A percentile compares a stretch with the other conserved stretches of the same genome.
These are phyloP conservation scores for Leptura quadrifasciata DNA, from an alignment of 2,888 invertebrate genomes.

Conservation along the genomic window DNA sequence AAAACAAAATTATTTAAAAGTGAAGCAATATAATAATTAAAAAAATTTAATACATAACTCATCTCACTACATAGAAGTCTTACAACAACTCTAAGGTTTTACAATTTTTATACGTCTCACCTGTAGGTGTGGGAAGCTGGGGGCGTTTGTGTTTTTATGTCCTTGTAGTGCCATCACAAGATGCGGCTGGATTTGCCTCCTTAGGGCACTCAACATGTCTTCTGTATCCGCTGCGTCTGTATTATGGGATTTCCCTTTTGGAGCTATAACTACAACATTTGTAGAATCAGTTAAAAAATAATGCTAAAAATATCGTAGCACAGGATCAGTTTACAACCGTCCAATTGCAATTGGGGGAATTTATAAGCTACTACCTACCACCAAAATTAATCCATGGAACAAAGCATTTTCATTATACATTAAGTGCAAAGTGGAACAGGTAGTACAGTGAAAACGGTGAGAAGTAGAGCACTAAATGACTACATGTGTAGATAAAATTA, in stretches of 20 bases:
- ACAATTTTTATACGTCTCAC: slow-evolving; percentile 44
- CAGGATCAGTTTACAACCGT: slow-evolving; percentile 4
- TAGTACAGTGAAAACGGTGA: too few species aligned
- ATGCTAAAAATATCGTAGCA: background rate
- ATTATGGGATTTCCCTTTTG: slow-evolving; percentile 66
- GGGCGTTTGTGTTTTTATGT: slow-evolving; percentile 72
- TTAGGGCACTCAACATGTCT: slow-evolving; percentile 82
- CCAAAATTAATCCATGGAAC: too few species aligned
- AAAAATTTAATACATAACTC: background rate
- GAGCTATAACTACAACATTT: slow-evolving; percentile 55
- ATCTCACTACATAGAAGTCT: background rate
- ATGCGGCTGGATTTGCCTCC: slow-evolving; percentile 84
- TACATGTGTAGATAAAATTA: too few species aligned
- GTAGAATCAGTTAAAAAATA: background rate
- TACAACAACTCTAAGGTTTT: background rate
- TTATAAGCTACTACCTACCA: background rate
- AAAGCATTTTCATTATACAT: too few species aligned
- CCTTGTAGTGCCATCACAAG: slow-evolving; percentile 80
- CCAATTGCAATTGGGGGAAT: background rate
- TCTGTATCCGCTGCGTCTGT: slow-evolving; percentile 72
- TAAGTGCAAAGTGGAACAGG: too few species aligned
- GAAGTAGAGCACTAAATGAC: too few species aligned
- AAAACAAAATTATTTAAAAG: background rate
- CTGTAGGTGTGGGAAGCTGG: slow-evolving; percentile 60
- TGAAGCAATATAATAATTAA: background rate